Base-by-base conservation (phyloP, 2,113 vertebrate species). In the Australoheros scitulus region DNA sequence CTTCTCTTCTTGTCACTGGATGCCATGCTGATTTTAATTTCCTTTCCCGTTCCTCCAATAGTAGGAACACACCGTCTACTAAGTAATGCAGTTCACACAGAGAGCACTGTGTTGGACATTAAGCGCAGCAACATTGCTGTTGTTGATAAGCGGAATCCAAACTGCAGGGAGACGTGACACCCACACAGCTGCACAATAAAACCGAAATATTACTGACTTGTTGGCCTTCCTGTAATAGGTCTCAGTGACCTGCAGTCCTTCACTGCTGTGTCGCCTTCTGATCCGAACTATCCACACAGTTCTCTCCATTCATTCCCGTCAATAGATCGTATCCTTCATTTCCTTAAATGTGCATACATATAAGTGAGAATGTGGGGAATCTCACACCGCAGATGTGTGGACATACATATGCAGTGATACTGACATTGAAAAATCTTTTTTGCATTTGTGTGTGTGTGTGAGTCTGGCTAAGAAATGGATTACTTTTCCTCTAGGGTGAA, bases 321-420 rank as follows among this genome's bases (percentile, higher is more conserved):
- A 18, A 93, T 84, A 82, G 88, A 88, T 82, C n/a, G 1, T 88
- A 15, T 56, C 38, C 55, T 83, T 93, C 61, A 89, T 90, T 92
- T 92, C 86, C 86, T 86, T 79, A 89, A 92, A 86, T 86, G 57
- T 58, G 14, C 52, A 20, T 32, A 0, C 59, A 43, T 6, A 26
- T 36, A 5, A 29, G 15, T 3, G 36, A 43, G 4, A 77, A 60
- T n/a, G 32, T 61, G 56, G 20, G 57, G 20, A 29, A 61, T 61
- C 43, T 76, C 79, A 65, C n/a, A 29, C 14, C 2, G 5, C 68
- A 76, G 32, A 34, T n/a, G 18, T 6, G 1, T 13, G 41, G 68
- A 63, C 75, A 80, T 65, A 76, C 26, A 63, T 79, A 79, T 34
- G 26, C 47, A 57, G 22, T 24, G 34, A 87, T 58, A 1, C 59